Evolutionary conservation across 2,797 vertebrate species (phyloP).

Genomic region (Staurois parvus): DNA sequence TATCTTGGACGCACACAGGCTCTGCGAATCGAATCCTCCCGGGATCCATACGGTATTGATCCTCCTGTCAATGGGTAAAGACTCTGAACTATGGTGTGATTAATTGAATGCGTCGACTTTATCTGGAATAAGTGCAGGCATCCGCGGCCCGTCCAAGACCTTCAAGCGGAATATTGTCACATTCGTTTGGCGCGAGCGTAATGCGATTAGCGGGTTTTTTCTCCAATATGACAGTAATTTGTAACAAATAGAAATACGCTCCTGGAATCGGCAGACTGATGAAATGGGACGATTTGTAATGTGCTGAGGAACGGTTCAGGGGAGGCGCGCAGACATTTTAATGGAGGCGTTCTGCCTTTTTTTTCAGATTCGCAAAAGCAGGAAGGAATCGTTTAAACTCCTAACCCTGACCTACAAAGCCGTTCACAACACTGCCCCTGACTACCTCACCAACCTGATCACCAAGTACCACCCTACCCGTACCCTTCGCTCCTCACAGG

Average conservation of each 20-base stretch:
- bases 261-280: too few relatives aligned
- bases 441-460: too few relatives aligned
- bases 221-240: constrained; percentile 2
- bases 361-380: too few relatives aligned
- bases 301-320: too few relatives aligned
- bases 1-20: not conserved
- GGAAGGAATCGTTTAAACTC: too few relatives aligned
- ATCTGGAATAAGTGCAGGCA: constrained; percentile 42
- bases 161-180: constrained; percentile 44
- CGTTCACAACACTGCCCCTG: too few relatives aligned
- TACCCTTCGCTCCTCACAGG: too few relatives aligned
- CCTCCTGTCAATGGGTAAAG: constrained; percentile 25
- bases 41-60: constrained; percentile 46
- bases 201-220: not conserved
- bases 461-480: too few relatives aligned
- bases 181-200: not conserved
- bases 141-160: not conserved
- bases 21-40: constrained; percentile 10
- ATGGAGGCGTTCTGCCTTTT: too few relatives aligned
- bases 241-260: not conserved
- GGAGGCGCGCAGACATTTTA: too few relatives aligned
- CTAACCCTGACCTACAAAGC: too few relatives aligned
- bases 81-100: constrained; percentile 43
- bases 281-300: too few relatives aligned
- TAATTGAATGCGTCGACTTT: constrained; percentile 49